phyloP scores from a whole-genome alignment of 2,888 invertebrate species.

The Linnaemya tessellans region DNA sequence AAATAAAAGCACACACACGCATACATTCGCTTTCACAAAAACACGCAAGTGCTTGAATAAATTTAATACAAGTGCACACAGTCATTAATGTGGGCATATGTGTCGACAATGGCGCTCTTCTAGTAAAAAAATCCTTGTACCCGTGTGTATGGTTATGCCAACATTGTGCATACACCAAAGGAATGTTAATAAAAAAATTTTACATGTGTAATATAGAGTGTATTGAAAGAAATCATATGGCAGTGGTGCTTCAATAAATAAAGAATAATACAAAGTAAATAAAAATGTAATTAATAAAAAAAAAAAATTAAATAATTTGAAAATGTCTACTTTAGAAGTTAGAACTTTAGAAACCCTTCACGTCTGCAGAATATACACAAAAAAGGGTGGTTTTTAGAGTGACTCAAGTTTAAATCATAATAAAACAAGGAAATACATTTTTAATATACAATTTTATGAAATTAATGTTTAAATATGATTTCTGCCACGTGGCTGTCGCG shows the following conservation, averaged over 20 bases:
- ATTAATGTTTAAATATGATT: no score
- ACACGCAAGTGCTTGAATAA: not conserved
- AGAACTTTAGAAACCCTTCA: no score
- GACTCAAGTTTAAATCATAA: no score
- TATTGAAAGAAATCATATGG: no score
- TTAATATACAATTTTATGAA: no score
- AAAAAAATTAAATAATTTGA: no score
- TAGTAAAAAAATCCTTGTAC: conserved; percentile 40
- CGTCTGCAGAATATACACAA: no score
- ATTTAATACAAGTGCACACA: conserved; percentile 21
- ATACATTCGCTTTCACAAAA: not conserved
- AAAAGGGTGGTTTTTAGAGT: no score
- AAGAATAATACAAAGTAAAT: not conserved
- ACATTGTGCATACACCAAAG: conserved; percentile 24
- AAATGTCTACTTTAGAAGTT: no score
- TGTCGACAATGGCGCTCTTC: conserved; percentile 21
- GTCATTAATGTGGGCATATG: not conserved
- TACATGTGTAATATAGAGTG: not conserved
- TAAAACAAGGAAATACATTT: no score
- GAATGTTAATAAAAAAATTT: conserved; percentile 36
- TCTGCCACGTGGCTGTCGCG: no score
- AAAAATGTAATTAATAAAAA: not conserved
- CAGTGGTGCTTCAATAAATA: no score
- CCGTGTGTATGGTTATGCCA: conserved; percentile 35
- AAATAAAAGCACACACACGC: not conserved